A percentile compares a stretch with the other conserved stretches of the same genome.
These are phyloP conservation scores for Arrhopalites spinosus DNA, from an alignment of 2,888 invertebrate species.

Conservation along the genomic window DNA sequence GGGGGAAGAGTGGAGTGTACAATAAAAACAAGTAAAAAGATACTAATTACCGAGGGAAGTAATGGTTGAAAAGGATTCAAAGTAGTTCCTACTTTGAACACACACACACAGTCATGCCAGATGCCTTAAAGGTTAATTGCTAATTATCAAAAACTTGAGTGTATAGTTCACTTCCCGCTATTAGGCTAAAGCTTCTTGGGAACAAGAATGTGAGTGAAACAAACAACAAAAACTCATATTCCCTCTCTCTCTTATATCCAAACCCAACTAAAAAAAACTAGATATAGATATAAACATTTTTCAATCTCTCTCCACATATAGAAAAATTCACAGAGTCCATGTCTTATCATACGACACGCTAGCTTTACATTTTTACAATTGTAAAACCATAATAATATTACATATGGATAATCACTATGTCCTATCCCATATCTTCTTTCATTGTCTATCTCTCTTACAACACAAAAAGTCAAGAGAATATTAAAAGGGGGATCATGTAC, in stretches of 20 bases:
- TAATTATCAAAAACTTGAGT: constrained; percentile 28
- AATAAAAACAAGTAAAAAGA: background rate
- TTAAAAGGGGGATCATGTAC: background rate
- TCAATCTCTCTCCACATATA: background rate
- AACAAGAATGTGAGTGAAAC: constrained; percentile 1
- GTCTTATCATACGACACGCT: too few relatives aligned
- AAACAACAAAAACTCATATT: too few relatives aligned
- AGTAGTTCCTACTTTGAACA: background rate
- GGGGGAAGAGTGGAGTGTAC: background rate
- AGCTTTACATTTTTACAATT: too few relatives aligned
- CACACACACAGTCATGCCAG: background rate
- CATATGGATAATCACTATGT: too few relatives aligned
- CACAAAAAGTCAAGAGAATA: too few relatives aligned
- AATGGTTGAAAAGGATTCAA: background rate
- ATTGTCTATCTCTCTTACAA: too few relatives aligned
- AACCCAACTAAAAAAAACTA: too few relatives aligned
- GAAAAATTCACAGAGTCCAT: too few relatives aligned
- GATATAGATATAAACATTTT: too few relatives aligned
- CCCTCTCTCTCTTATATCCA: too few relatives aligned
- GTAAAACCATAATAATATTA: too few relatives aligned
- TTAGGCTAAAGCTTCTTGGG: constrained; percentile 3
- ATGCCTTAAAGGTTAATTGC: constrained; percentile 26
- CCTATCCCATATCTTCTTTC: too few relatives aligned
- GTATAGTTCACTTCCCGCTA: constrained; percentile 22
- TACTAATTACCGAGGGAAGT: background rate